Evolutionary conservation across 2,797 vertebrate species (phyloP).

Genomic region (Trematomus bernacchii): DNA sequence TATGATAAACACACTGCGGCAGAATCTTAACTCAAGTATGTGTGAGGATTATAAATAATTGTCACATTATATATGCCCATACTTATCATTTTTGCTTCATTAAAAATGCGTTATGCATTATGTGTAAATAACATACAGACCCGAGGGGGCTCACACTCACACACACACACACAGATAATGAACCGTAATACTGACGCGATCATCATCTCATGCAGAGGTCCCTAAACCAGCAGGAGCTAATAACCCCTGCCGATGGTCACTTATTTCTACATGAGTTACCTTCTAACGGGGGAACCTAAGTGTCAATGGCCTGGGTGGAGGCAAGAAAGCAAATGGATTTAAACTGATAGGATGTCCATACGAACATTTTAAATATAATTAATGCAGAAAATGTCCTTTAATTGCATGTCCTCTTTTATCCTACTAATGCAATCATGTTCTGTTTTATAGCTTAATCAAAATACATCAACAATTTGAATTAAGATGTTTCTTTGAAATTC

Average conservation of each 20-base stretch:
- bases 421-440: neutral
- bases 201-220: constrained; percentile 60
- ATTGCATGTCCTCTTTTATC: neutral
- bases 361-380: constrained; percentile 5
- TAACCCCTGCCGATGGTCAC: constrained; percentile 23
- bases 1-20: neutral
- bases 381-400: constrained; percentile 1
- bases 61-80: neutral
- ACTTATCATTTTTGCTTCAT: neutral
- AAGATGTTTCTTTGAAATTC: constrained; percentile 3
- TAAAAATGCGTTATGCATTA: neutral
- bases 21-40: neutral
- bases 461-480: neutral
- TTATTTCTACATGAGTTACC: constrained; percentile 46
- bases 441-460: neutral
- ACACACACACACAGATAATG: neutral
- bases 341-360: constrained; percentile 8
- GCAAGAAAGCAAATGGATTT: constrained; percentile 22
- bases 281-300: constrained; percentile 31
- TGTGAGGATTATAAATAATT: neutral
- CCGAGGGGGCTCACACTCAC: too few relatives aligned
- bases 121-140: neutral
- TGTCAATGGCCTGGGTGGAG: constrained; percentile 30
- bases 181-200: constrained; percentile 6
- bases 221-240: constrained; percentile 54